These are phyloP conservation scores for Pluvianellus socialis DNA, from an alignment of 2,113 vertebrate genomes.

Conservation along the genomic window DNA sequence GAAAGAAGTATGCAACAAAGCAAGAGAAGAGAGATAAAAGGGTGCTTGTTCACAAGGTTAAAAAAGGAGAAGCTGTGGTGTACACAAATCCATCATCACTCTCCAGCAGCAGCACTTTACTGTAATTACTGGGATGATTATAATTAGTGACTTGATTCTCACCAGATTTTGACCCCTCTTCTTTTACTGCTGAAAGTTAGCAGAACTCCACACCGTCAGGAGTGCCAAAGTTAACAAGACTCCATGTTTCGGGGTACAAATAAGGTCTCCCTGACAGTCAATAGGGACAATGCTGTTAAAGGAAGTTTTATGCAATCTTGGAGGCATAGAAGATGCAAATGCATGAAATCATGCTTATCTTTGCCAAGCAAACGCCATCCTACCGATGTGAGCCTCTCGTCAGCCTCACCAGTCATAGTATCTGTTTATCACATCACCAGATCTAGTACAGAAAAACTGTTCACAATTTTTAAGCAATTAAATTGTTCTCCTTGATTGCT, in stretches of 20 bases:
- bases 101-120: background rate
- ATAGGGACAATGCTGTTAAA: background rate
- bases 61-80: background rate
- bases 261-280: background rate
- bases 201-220: background rate
- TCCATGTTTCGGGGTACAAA: background rate
- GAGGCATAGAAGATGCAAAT: background rate
- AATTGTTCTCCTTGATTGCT: background rate
- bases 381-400: rapidly evolving
- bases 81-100: background rate
- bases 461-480: background rate
- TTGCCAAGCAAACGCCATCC: background rate
- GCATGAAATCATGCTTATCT: background rate
- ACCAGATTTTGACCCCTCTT: background rate
- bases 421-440: background rate
- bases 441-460: background rate
- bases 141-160: background rate
- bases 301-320: background rate
- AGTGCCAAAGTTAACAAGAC: background rate
- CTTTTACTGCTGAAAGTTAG: background rate
- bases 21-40: background rate
- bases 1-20: background rate
- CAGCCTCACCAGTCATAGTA: background rate
- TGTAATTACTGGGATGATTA: background rate
- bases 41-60: background rate